These are phyloP conservation scores for Salticus scenicus DNA, from an alignment of 2,888 invertebrate species.

Conservation along the genomic window DNA sequence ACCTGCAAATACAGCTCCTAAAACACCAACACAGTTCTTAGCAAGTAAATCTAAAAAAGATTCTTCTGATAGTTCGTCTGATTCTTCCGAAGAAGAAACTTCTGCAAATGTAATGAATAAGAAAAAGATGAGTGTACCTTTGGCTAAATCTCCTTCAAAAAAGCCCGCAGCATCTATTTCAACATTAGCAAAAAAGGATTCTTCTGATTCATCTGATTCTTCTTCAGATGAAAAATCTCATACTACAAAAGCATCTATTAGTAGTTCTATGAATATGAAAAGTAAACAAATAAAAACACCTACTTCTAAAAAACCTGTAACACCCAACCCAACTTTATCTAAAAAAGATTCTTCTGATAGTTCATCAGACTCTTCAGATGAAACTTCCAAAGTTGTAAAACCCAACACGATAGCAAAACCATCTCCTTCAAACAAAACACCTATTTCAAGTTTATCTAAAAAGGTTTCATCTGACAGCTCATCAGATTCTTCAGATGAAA, in stretches of 20 bases:
- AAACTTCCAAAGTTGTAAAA: not conserved
- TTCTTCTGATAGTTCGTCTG: not conserved
- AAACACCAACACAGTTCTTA: too few species aligned
- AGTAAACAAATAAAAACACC: not conserved
- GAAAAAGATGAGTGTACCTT: not conserved
- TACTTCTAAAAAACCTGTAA: too few species aligned
- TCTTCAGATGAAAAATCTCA: conserved; percentile 21
- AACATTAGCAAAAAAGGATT: too few species aligned
- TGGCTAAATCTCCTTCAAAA: not conserved
- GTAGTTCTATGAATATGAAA: not conserved
- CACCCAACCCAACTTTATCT: not conserved
- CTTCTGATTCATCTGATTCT: conserved; percentile 8
- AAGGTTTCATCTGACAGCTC: conserved; percentile 36
- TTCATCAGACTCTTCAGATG: not conserved
- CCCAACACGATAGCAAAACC: not conserved
- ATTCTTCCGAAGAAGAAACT: not conserved
- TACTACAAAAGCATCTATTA: not conserved
- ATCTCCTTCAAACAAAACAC: not conserved
- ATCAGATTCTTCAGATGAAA: conserved; percentile 43
- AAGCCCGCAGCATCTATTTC: not conserved
- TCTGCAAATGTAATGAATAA: not conserved
- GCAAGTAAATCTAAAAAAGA: too few species aligned
- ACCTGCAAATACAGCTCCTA: too few species aligned
- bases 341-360: not conserved
- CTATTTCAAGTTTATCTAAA: not conserved